Percentiles rank a stretch among this genome's conserved stretches.
Conservation (phyloP, 2,888 invertebrate species). For the Caenorhabditis sinica region DNA sequence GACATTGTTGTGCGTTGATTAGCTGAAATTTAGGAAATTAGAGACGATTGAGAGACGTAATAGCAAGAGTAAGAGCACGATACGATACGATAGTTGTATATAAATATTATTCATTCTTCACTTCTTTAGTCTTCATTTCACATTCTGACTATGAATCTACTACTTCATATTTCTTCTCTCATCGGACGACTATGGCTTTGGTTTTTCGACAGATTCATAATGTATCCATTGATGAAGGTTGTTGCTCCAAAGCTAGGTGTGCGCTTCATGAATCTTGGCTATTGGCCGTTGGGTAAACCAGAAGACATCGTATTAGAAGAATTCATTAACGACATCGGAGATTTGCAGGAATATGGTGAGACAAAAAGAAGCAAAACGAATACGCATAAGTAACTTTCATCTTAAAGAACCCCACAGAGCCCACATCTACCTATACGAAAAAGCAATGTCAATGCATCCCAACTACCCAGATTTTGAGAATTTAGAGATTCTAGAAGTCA, state of each 20-base stretch:
- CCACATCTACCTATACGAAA: conserved; percentile 78
- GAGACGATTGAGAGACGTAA: conserved; percentile 7
- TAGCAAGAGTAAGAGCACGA: not conserved
- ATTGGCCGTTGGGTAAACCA: conserved; percentile 63
- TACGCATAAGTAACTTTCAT: not conserved
- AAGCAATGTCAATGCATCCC: conserved; percentile 75
- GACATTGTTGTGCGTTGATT: conserved; percentile 75
- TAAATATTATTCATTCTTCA: conserved; percentile 1
- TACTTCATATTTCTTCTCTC: conserved; percentile 34
- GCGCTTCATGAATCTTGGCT: conserved; percentile 79
- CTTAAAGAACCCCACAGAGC: conserved; percentile 61
- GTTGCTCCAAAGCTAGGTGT: conserved; percentile 70
- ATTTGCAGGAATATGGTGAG: conserved; percentile 40
- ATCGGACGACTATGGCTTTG: conserved; percentile 68
- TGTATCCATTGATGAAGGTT: conserved; percentile 75
- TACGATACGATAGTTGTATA: not conserved
- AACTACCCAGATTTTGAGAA: conserved; percentile 71
- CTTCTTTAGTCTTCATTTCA: not conserved
- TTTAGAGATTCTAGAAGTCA: conserved; percentile 75
- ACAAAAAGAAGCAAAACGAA: not conserved
- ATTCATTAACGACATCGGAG: conserved; percentile 19
- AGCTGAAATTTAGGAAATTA: conserved; percentile 49
- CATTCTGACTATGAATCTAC: conserved; percentile 17
- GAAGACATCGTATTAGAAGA: conserved; percentile 5
- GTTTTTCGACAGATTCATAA: conserved; percentile 75